Base-by-base conservation (phyloP, 2,113 vertebrate genomes). In the Poecile atricapillus region DNA sequence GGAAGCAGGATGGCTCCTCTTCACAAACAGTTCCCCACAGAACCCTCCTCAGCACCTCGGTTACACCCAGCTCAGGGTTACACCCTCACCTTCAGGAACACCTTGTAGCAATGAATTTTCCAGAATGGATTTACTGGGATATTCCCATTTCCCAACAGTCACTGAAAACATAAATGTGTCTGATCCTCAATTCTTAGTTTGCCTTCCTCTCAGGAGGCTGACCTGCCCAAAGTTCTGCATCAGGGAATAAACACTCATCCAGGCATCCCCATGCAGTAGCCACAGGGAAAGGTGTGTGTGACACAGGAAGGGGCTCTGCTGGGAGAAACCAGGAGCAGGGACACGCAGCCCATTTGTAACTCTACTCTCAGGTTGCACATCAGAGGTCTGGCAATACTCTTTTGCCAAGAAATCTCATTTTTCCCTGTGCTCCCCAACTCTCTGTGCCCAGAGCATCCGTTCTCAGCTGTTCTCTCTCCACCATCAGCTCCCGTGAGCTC, bases 251-350 rank as follows among this genome's bases (percentile, higher is more conserved):
- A 37, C 18, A 35, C 3, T 8, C 2, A 2, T 20, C 20, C 60
- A 70, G 24, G 52, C 22, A 23, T 17, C 19, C 53, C 60, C 49
- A 5, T 1, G n/a, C 41, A 60, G 37, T 0, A 37, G 28, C 46
- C 7, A 2, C 2, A 19, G 31, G 46, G 15, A 31, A 39, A 39
- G 35, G 6, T 1, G 1, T 7, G 7, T 1, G 3, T 30, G 58
- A 52, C 24, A 71, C 15, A 28, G 70, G 41, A 62, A 60, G 28
- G n/a, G 22, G 13, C 15, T 70, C 11, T 15, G 2, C 41, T 13
- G 9, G 33, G 30, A 44, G 47, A 37, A 59, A 47, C 14, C 53
- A 62, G 41, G 23, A 62, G 25, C 60, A 58, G 43, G 22, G 41
- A n/a, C 10, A 7, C 0, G 4, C 60, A 75, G 30, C 46, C 10